Conservation (phyloP, 2,888 invertebrate genomes). For the Dicyrtomina minuta region DNA sequence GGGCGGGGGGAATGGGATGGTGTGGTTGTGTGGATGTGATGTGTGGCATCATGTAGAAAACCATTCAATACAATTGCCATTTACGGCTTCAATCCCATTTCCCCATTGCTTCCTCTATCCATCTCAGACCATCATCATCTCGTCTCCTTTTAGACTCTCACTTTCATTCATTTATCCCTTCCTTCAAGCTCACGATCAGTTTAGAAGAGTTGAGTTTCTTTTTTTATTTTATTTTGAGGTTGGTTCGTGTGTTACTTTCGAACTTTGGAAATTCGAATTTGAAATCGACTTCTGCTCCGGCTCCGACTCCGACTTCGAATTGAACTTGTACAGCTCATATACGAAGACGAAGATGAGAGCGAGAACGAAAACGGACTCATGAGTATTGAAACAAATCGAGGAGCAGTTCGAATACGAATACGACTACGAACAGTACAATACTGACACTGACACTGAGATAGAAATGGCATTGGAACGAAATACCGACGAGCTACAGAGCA, state of each 20-base stretch:
- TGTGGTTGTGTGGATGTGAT: neutral
- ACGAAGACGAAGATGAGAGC: constrained; percentile 5
- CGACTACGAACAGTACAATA: too few relatives aligned
- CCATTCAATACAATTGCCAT: constrained; percentile 14
- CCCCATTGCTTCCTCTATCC: neutral
- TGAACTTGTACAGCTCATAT: constrained; percentile 6
- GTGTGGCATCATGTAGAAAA: neutral
- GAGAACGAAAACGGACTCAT: neutral
- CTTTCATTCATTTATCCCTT: neutral
- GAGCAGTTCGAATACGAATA: too few relatives aligned
- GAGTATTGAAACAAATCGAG: too few relatives aligned
- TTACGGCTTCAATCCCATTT: constrained; percentile 17
- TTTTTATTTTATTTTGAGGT: too few relatives aligned
- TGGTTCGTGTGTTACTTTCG: neutral
- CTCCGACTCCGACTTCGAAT: too few relatives aligned
- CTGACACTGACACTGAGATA: neutral
- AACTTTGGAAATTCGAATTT: too few relatives aligned
- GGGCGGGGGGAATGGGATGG: neutral
- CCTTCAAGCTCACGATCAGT: too few relatives aligned
- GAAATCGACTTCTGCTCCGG: too few relatives aligned
- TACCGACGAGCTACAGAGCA: neutral
- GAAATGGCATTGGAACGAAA: neutral
- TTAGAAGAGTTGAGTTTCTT: too few relatives aligned
- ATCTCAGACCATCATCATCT: neutral
- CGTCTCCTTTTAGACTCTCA: constrained; percentile 1